A percentile compares a stretch with the other conserved stretches of the same genome.
Conservation (phyloP, 2,113 vertebrate species). For the Chaetorhynchus papuensis region DNA sequence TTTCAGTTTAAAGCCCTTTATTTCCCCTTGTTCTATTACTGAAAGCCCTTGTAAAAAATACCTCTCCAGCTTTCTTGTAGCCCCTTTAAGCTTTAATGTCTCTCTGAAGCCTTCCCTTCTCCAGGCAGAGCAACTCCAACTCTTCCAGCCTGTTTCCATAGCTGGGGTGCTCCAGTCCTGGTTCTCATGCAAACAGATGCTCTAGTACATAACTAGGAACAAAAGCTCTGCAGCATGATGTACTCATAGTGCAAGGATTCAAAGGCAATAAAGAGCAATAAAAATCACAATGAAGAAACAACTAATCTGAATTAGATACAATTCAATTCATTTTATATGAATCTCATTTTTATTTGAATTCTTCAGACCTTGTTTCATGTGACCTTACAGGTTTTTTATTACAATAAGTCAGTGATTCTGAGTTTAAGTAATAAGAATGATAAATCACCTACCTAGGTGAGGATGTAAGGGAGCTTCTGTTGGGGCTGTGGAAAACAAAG, state of each 20-base stretch:
- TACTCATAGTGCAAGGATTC: background rate
- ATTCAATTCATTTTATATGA: background rate
- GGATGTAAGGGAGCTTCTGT: conserved; percentile 88
- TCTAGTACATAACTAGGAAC: background rate
- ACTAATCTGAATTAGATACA: background rate
- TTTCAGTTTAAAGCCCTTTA: background rate
- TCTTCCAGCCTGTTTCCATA: background rate
- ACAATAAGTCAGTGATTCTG: background rate
- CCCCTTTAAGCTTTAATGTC: background rate
- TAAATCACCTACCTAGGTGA: conserved; percentile 82
- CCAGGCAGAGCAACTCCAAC: background rate
- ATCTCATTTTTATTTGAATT: background rate
- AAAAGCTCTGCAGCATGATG: background rate
- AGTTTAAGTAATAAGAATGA: background rate
- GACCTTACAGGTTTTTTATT: background rate
- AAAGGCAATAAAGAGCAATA: background rate
- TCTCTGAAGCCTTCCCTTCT: background rate
- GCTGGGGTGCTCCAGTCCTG: background rate
- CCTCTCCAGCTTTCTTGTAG: background rate
- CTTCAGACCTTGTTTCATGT: background rate
- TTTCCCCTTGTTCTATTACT: background rate
- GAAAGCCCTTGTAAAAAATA: background rate
- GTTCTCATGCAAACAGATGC: background rate
- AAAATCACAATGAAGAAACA: background rate
- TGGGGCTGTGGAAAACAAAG: conserved; percentile 77